phyloP scores from a whole-genome alignment of 2,113 vertebrate genomes.

The Plectropomus leopardus region DNA sequence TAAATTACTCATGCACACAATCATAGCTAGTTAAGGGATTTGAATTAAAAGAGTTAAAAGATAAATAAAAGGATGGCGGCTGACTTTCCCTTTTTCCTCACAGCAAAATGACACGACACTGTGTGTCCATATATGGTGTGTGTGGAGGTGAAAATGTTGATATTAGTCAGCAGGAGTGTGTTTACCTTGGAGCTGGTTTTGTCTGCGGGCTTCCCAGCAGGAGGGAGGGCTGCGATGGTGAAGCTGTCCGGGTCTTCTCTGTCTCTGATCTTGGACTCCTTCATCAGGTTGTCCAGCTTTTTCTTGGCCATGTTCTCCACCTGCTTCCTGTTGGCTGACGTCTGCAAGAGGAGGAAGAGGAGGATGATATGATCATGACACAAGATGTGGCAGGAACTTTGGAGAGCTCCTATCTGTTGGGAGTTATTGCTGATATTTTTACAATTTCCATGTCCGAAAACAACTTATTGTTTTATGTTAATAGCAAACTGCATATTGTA shows the following conservation, averaged over 20 bases:
- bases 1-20: too few species aligned
- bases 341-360: constrained; percentile 79
- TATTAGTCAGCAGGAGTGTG: constrained; percentile 29
- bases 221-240: constrained; percentile 86
- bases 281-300: constrained; percentile 95
- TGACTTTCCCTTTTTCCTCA: too few species aligned
- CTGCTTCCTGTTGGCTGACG: constrained; percentile 92
- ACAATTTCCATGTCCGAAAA: background rate
- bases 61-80: too few species aligned
- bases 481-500: too few species aligned
- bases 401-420: background rate
- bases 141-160: background rate
- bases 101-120: too few species aligned
- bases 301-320: constrained; percentile 96
- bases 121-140: background rate
- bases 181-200: constrained; percentile 82
- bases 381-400: background rate
- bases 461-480: background rate
- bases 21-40: too few species aligned
- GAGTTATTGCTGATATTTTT: background rate
- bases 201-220: constrained; percentile 80
- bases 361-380: background rate
- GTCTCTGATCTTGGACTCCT: constrained; percentile 96
- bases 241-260: constrained; percentile 94
- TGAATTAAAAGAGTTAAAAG: too few species aligned